Percentiles rank a stretch among this genome's conserved stretches.
These are phyloP conservation scores for Pipa parva DNA, from an alignment of 2,113 vertebrate genomes.

Conservation along the genomic window DNA sequence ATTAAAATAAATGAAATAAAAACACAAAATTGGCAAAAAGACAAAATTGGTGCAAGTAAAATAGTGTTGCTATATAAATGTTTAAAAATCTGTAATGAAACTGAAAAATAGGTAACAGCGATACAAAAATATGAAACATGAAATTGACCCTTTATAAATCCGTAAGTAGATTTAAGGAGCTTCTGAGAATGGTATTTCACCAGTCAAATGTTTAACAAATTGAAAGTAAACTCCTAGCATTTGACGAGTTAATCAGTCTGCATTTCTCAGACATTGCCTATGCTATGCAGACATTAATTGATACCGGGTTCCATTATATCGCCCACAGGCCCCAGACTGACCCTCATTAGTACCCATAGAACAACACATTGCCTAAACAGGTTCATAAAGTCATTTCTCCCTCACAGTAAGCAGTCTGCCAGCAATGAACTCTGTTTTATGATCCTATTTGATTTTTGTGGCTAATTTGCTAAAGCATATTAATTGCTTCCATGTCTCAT, in stretches of 20 bases:
- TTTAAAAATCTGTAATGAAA: no score
- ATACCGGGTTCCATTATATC: conserved; percentile 40
- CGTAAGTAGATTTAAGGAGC: no score
- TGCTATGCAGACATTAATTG: conserved; percentile 25
- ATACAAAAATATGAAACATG: no score
- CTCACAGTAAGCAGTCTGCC: conserved; percentile 29
- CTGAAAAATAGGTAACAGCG: no score
- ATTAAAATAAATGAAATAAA: no score
- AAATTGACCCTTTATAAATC: no score
- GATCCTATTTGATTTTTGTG: conserved; percentile 46
- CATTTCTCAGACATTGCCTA: conserved; percentile 1
- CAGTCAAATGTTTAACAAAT: no score
- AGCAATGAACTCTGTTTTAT: conserved; percentile 50
- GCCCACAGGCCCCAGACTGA: conserved; percentile 56
- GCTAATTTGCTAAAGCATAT: conserved; percentile 52
- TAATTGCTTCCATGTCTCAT: conserved; percentile 51
- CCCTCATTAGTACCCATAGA: conserved; percentile 65
- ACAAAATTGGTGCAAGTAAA: no score
- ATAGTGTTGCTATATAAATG: no score
- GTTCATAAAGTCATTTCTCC: conserved; percentile 47
- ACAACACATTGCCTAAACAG: conserved; percentile 55
- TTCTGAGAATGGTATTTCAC: no score
- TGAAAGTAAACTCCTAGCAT: no score
- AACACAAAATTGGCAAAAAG: no score
- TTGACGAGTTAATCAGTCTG: not conserved